These are phyloP conservation scores for Armadillidium nasatum DNA, from an alignment of 1,140 invertebrate genomes.

Conservation along the genomic window DNA sequence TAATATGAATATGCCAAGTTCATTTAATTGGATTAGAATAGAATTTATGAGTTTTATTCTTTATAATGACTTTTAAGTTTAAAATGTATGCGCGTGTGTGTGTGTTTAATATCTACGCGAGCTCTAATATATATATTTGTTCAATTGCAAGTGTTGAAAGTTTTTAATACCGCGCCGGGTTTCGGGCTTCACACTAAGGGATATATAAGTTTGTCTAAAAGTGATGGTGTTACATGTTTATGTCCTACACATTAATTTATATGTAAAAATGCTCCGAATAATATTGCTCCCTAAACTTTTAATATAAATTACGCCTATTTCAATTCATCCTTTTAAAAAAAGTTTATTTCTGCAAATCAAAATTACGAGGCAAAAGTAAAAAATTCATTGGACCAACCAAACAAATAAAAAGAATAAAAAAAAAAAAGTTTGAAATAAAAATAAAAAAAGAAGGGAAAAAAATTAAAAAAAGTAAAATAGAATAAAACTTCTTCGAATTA, in stretches of 20 bases:
- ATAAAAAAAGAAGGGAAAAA: background rate
- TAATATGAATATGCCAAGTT: background rate
- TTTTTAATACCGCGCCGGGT: background rate
- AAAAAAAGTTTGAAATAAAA: background rate
- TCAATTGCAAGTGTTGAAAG: conserved; percentile 7
- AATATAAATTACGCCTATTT: no score
- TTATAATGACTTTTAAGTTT: background rate
- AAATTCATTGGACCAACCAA: background rate
- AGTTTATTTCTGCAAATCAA: background rate
- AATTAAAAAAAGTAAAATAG: background rate
- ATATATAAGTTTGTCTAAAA: background rate
- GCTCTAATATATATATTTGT: background rate
- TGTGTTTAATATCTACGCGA: no score
- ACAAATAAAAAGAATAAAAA: background rate
- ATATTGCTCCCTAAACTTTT: no score
- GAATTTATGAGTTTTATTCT: no score
- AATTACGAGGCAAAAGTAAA: background rate
- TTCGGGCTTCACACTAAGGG: background rate
- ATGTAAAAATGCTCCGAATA: no score
- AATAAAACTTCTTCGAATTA: background rate
- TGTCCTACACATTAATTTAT: no score
- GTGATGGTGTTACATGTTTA: no score
- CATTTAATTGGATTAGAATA: background rate
- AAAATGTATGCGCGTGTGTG: background rate
- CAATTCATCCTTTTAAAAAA: background rate